These are phyloP conservation scores for Acronicta psi DNA, from an alignment of 2,888 invertebrate genomes.

Conservation along the genomic window DNA sequence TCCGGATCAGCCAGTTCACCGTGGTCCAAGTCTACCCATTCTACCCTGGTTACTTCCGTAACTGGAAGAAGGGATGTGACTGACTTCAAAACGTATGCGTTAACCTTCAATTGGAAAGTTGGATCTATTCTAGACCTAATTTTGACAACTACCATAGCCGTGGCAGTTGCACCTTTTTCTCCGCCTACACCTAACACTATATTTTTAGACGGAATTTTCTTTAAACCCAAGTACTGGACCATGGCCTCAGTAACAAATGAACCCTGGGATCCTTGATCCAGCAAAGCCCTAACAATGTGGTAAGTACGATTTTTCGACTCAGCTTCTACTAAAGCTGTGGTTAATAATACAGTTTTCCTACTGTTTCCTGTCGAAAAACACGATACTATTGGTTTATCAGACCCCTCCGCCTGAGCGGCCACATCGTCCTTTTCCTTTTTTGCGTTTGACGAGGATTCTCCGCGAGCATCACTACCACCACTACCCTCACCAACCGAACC, in stretches of 20 bases:
- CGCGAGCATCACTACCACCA: background rate
- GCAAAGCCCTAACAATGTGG: conserved; percentile 34
- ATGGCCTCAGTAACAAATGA: conserved; percentile 48
- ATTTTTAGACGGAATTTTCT: background rate
- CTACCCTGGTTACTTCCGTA: background rate
- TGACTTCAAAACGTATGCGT: conserved; percentile 15
- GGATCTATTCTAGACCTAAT: conserved; percentile 9
- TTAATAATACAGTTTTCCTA: conserved; percentile 13
- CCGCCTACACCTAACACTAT: conserved; percentile 38
- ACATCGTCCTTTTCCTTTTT: background rate
- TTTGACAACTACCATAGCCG: background rate
- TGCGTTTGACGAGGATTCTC: background rate
- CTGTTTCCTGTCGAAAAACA: background rate
- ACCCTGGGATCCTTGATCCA: conserved; percentile 54
- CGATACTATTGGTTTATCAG: background rate
- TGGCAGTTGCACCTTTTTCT: conserved; percentile 10
- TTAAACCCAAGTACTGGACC: conserved; percentile 9
- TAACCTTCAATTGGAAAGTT: background rate
- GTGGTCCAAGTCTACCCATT: conserved; percentile 7
- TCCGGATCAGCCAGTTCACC: too few species aligned
- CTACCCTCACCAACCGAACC: conserved; percentile 7
- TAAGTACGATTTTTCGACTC: conserved; percentile 23
- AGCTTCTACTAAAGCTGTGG: conserved; percentile 19
- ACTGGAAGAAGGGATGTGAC: conserved; percentile 11
- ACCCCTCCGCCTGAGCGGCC: background rate